Evolutionary conservation across 2,888 invertebrate species (phyloP), one percentile per base, ranked within the genome.

Genomic region (Ophioninae sp.): DNA sequence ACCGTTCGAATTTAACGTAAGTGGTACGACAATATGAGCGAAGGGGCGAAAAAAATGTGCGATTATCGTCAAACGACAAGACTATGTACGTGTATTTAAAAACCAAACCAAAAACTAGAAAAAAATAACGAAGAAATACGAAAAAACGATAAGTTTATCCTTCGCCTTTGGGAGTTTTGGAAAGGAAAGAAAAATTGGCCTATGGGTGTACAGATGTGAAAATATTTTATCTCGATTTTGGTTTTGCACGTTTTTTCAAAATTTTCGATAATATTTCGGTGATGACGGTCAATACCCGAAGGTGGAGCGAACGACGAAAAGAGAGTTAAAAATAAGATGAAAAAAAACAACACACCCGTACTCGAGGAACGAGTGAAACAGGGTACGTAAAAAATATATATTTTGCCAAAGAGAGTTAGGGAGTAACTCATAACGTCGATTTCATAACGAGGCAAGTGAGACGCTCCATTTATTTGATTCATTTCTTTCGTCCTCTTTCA

Each of bases 1-100:
- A 77, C 68, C 30, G 79, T 75, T 64, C 76, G 63, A 75, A 81
- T 71, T 67, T 64, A 75, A 56, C 75, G 79, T 23, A 84, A 67
- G 84, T 84, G 84, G 79, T 79, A 74, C 72, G 84, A 84, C 84
- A 84, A 84, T 84, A 84, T 75, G 64, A 58, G 81, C 61, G n/a
- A 76, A 30, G 22, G 20, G 23, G 22, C 5, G 41, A 64, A 67
- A 39, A 37, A 41, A 17, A 71, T 59, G 58, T 30, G 17, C 41
- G 71, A 23, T 59, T 71, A n/a, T 56, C 9, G 72, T 30, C 17
- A 73, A 59, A 44, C 67, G 72, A 71, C 69, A 68, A 39, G 41
- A 76, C 41, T 6, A 59, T 13, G 64, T 56, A 64, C 64, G 41
- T 13, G 51, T 44, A 73, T 63, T 30, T 61, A 72, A 39, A 73